Conservation (phyloP, 2,113 vertebrate species). For the Carassius carassius region DNA sequence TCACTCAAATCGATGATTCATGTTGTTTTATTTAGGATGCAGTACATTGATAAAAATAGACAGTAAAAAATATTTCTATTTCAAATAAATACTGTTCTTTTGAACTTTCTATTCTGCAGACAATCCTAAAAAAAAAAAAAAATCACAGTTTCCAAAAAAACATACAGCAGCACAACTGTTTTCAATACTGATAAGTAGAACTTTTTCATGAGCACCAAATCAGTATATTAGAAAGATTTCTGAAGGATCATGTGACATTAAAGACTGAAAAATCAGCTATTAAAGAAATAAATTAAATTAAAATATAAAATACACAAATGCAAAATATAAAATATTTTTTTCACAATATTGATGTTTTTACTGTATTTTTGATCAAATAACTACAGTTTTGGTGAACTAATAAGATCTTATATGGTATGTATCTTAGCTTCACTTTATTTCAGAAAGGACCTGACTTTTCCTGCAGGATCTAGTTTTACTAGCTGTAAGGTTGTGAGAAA, state of each 20-base stretch:
- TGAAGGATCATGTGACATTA: no score
- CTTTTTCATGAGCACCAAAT: no score
- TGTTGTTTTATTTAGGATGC: not conserved
- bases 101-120: not conserved
- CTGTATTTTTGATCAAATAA: not conserved
- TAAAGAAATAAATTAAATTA: no score
- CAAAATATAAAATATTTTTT: not conserved
- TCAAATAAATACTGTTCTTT: not conserved
- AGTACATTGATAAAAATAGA: not conserved
- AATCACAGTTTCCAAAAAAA: no score
- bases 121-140: not conserved
- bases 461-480: constrained; percentile 18
- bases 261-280: no score
- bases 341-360: not conserved
- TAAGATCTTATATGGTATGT: not conserved
- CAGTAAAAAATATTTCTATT: not conserved
- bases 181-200: no score
- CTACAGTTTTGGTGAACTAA: not conserved
- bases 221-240: no score
- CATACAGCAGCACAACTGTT: no score
- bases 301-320: no score
- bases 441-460: not conserved
- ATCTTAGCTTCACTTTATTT: not conserved
- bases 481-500: constrained; percentile 22
- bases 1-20: no score